These are phyloP conservation scores for Heliornis fulica DNA, from an alignment of 2,113 vertebrate species.

Conservation along the genomic window DNA sequence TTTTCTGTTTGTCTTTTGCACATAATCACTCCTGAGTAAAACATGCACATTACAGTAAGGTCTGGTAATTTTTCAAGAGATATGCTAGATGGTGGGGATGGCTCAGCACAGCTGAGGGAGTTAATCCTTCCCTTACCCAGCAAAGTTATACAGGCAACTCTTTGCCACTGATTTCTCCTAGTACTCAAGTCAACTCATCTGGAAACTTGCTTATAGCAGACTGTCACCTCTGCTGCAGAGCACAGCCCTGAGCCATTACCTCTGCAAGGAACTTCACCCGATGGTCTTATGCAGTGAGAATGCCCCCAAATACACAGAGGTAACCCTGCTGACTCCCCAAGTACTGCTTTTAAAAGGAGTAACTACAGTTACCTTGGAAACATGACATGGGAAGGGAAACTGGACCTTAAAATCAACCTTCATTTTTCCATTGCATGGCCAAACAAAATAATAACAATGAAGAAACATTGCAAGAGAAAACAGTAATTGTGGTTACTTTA, in stretches of 20 bases:
- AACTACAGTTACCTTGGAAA: background rate
- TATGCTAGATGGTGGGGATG: background rate
- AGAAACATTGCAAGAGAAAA: background rate
- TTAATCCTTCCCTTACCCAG: background rate
- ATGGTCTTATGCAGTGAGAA: background rate
- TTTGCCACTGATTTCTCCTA: background rate
- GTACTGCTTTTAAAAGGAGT: background rate
- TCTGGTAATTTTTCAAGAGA: background rate
- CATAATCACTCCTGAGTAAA: background rate
- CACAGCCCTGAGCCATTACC: background rate
- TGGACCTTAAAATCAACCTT: background rate
- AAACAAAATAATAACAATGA: background rate
- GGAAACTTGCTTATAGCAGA: background rate
- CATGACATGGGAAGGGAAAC: background rate
- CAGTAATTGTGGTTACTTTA: background rate
- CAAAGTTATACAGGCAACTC: background rate
- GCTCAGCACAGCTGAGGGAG: background rate
- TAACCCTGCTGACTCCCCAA: background rate
- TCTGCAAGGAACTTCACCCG: background rate
- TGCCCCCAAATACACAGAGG: background rate
- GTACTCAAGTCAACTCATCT: background rate
- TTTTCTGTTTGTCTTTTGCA: constrained; percentile 25
- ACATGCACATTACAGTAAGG: background rate
- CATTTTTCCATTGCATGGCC: background rate
- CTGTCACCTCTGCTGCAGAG: background rate